Evolutionary conservation across 2,113 vertebrate genomes (phyloP).

Genomic region (Tylochromis polylepis): DNA sequence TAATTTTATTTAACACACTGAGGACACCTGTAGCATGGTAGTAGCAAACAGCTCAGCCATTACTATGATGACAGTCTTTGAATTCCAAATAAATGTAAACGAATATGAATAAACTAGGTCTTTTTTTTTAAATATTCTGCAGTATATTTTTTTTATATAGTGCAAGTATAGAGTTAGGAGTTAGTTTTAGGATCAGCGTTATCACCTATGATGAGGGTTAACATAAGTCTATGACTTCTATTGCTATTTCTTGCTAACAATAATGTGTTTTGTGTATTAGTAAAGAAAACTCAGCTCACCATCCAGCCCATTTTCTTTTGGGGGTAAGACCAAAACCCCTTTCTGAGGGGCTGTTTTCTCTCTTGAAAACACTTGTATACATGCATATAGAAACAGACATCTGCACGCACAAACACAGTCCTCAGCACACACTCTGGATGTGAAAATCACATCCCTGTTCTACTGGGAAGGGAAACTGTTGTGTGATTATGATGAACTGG

Average conservation of each 20-base stretch:
- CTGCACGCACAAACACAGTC: constrained; percentile 1
- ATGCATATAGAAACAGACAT: not conserved
- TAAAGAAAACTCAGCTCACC: not conserved
- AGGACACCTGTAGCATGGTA: not conserved
- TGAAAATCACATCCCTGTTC: constrained; percentile 37
- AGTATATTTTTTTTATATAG: not conserved
- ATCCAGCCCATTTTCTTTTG: not conserved
- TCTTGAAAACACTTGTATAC: not conserved
- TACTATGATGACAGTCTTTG: not conserved
- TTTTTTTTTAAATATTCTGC: not conserved
- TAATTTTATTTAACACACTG: not conserved
- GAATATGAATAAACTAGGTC: too few relatives aligned
- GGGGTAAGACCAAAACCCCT: rapidly evolving
- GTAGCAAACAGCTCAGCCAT: not conserved
- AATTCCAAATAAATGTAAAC: not conserved
- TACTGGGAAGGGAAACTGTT: constrained; percentile 32
- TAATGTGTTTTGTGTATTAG: not conserved
- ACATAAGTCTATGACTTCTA: not conserved
- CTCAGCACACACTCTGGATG: not conserved
- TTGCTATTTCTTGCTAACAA: not conserved
- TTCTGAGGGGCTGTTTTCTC: not conserved
- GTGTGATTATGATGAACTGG: constrained; percentile 76
- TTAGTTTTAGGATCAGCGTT: not conserved
- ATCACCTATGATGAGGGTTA: not conserved
- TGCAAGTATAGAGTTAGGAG: not conserved